phyloP scores from a whole-genome alignment of 2,797 vertebrate species.

The Melanotaenia maccullochi region DNA sequence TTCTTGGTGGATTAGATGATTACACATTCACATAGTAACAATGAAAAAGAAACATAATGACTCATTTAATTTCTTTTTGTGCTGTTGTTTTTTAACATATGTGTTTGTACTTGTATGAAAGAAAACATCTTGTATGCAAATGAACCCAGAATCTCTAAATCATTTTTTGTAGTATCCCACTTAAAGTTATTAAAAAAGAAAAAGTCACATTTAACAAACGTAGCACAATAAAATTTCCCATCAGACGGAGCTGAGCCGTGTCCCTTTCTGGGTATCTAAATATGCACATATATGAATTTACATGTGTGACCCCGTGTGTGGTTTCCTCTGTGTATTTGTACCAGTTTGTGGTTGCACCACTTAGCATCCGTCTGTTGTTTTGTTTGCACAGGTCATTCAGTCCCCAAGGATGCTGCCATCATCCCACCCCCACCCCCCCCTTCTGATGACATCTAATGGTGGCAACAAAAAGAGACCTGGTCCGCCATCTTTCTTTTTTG shows the following conservation, averaged over 20 bases:
- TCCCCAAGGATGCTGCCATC: conserved; percentile 55
- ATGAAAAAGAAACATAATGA: too few relatives aligned
- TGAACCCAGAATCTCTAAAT: too few relatives aligned
- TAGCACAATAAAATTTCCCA: too few relatives aligned
- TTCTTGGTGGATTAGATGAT: too few relatives aligned
- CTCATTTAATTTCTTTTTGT: too few relatives aligned
- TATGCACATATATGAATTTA: not conserved
- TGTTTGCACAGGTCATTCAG: conserved; percentile 38
- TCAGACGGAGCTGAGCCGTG: not conserved
- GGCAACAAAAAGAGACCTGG: conserved; percentile 60
- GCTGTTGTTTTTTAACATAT: too few relatives aligned
- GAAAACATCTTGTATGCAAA: too few relatives aligned
- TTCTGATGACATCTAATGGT: conserved; percentile 37
- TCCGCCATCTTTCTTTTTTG: conserved; percentile 22
- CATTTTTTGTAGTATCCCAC: too few relatives aligned
- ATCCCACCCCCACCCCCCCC: conserved; percentile 34
- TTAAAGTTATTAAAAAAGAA: too few relatives aligned
- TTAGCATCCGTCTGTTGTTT: conserved; percentile 22
- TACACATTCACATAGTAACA: too few relatives aligned
- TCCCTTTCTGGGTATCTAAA: not conserved
- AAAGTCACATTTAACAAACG: too few relatives aligned
- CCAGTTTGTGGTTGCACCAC: not conserved
- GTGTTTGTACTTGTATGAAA: too few relatives aligned
- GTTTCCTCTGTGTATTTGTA: not conserved
- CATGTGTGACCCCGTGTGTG: conserved; percentile 3